phyloP scores from a whole-genome alignment of 1,140 invertebrate species.

The Zaprionus lachaisei region DNA sequence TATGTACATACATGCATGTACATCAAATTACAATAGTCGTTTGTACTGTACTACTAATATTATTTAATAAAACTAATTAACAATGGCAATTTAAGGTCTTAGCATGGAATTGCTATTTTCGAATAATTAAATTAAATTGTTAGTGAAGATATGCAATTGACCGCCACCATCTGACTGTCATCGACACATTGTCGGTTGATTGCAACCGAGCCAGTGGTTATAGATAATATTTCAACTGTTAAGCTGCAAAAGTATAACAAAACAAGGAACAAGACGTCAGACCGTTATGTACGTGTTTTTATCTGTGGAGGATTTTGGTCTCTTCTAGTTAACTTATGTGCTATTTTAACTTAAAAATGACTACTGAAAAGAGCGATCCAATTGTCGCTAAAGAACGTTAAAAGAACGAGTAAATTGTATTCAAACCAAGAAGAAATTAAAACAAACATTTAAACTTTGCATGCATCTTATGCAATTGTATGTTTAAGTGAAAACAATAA shows the following conservation, averaged over 20 bases:
- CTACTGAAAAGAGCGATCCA: slow-evolving; percentile 59
- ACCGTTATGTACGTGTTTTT: slow-evolving; percentile 74
- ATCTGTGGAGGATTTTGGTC: slow-evolving; percentile 59
- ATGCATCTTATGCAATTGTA: slow-evolving; percentile 2
- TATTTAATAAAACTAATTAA: not conserved
- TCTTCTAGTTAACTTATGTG: slow-evolving; percentile 64
- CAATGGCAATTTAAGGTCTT: not conserved
- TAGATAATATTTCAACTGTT: slow-evolving; percentile 79
- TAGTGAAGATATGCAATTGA: slow-evolving; percentile 10
- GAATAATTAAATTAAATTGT: slow-evolving; percentile 8
- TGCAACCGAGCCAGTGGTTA: slow-evolving; percentile 57
- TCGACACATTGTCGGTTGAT: slow-evolving; percentile 12
- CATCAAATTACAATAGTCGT: no score
- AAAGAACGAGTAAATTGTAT: slow-evolving; percentile 28
- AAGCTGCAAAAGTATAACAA: slow-evolving; percentile 74
- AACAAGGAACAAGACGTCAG: slow-evolving; percentile 72
- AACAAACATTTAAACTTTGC: slow-evolving; percentile 13
- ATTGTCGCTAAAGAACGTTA: slow-evolving; percentile 61
- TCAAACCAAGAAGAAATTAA: slow-evolving; percentile 39
- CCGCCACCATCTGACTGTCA: slow-evolving; percentile 27
- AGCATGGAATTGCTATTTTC: not conserved
- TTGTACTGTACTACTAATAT: not conserved
- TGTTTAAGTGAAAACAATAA: not conserved
- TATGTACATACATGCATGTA: no score
- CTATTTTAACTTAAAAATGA: slow-evolving; percentile 81